phyloP scores from a whole-genome alignment of 1,140 invertebrate species.

The Leptinotarsa defecta region DNA sequence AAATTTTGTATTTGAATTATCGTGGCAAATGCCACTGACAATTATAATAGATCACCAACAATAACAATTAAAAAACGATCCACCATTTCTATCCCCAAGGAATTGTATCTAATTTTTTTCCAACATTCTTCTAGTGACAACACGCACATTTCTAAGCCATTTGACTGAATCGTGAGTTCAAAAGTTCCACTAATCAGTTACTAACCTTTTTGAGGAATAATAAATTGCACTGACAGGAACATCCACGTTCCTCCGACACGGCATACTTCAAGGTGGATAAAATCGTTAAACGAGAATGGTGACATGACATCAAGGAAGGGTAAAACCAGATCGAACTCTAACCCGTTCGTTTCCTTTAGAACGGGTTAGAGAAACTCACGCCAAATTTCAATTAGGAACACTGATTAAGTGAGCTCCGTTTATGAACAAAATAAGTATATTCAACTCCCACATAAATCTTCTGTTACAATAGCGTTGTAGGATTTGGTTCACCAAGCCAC shows the following conservation, averaged over 20 bases:
- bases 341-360: constrained; percentile 14
- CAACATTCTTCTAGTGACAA: too few relatives aligned
- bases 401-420: constrained; percentile 37
- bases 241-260: neutral
- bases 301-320: constrained; percentile 19
- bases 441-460: constrained; percentile 37
- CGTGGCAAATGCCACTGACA: too few relatives aligned
- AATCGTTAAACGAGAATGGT: neutral
- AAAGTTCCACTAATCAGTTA: too few relatives aligned
- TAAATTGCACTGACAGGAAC: neutral
- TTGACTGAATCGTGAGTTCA: too few relatives aligned
- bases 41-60: too few relatives aligned
- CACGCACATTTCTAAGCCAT: too few relatives aligned
- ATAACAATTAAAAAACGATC: too few relatives aligned
- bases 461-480: constrained; percentile 35
- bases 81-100: too few relatives aligned
- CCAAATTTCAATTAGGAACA: constrained; percentile 40
- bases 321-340: neutral
- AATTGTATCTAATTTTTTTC: too few relatives aligned
- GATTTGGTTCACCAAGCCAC: constrained; percentile 30
- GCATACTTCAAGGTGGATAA: neutral
- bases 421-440: constrained; percentile 40
- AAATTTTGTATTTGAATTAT: too few relatives aligned
- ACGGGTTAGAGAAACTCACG: too few relatives aligned
- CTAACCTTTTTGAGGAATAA: neutral